These are phyloP conservation scores for Cromileptes altivelis DNA, from an alignment of 2,113 vertebrate species.

Conservation along the genomic window DNA sequence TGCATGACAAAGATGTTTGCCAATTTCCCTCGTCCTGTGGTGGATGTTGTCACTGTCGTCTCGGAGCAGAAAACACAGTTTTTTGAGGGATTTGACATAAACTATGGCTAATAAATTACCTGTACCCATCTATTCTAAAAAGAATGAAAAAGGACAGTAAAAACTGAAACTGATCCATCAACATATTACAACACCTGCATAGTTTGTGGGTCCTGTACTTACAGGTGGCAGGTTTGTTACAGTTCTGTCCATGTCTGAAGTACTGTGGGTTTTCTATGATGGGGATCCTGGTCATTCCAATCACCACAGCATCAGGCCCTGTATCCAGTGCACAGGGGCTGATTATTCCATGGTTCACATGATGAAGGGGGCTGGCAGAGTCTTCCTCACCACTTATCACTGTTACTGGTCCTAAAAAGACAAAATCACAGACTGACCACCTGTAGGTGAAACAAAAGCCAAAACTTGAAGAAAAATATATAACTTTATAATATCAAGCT, in stretches of 20 bases:
- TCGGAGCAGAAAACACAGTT: background rate
- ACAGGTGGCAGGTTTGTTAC: slow-evolving; percentile 96
- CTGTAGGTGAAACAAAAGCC: background rate
- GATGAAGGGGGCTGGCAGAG: slow-evolving; percentile 95
- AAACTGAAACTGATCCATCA: background rate
- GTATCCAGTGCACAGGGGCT: slow-evolving; percentile 91
- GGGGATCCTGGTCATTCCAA: slow-evolving; percentile 96
- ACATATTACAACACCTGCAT: background rate
- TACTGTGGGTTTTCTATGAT: slow-evolving; percentile 99
- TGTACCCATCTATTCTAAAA: background rate
- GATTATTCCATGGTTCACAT: slow-evolving; percentile 96
- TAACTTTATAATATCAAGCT: too few relatives aligned
- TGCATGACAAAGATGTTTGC: background rate
- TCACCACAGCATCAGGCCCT: slow-evolving; percentile 92
- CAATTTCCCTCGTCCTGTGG: background rate
- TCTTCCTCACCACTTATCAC: slow-evolving; percentile 98
- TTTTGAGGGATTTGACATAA: background rate
- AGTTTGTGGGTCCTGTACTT: slow-evolving; percentile 77
- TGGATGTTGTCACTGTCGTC: background rate
- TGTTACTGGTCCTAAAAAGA: slow-evolving; percentile 90
- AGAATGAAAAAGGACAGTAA: background rate
- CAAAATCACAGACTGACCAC: background rate
- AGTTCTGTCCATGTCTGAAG: slow-evolving; percentile 96
- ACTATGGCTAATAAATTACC: background rate
- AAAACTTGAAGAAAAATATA: too few relatives aligned